A percentile compares a stretch with the other conserved stretches of the same genome.
phyloP scores from a whole-genome alignment of 2,113 vertebrate species.

The Oryzias woworae region DNA sequence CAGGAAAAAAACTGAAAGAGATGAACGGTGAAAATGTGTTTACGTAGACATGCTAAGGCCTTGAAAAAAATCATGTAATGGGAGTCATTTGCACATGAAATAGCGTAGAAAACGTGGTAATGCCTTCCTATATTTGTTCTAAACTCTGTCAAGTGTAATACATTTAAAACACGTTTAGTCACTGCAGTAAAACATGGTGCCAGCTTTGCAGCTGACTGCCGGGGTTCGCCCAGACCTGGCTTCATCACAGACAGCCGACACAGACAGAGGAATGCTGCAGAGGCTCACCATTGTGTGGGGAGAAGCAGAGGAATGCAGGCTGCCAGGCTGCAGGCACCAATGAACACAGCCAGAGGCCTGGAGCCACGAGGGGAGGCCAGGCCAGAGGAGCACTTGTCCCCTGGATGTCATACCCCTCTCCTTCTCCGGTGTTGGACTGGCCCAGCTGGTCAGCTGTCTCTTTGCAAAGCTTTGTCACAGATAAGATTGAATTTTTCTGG shows the following conservation, averaged over 20 bases:
- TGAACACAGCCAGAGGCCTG: conserved; percentile 71
- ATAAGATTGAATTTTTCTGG: conserved; percentile 33
- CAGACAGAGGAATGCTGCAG: conserved; percentile 76
- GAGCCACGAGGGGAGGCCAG: conserved; percentile 39
- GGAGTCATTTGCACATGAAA: conserved; percentile 16
- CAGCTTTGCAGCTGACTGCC: conserved; percentile 31
- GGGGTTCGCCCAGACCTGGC: conserved; percentile 50
- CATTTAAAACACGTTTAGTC: background rate
- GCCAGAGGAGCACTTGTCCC: conserved; percentile 36
- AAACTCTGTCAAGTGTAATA: conserved; percentile 10
- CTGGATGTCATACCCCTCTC: conserved; percentile 44
- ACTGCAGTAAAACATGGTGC: background rate
- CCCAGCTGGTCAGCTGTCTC: conserved; percentile 19
- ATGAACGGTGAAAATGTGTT: conserved; percentile 45
- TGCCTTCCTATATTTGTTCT: conserved; percentile 20
- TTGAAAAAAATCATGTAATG: conserved; percentile 23
- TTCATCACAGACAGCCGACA: conserved; percentile 66
- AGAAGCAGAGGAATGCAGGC: conserved; percentile 74
- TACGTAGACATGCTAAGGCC: conserved; percentile 41
- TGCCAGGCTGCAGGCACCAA: conserved; percentile 64
- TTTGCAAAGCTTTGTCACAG: conserved; percentile 20
- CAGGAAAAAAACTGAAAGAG: conserved; percentile 42
- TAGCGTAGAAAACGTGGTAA: conserved; percentile 38
- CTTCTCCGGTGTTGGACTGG: conserved; percentile 23
- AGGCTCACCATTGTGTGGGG: conserved; percentile 71